phyloP scores from a whole-genome alignment of 2,113 vertebrate genomes.

The Cyanistes caeruleus region DNA sequence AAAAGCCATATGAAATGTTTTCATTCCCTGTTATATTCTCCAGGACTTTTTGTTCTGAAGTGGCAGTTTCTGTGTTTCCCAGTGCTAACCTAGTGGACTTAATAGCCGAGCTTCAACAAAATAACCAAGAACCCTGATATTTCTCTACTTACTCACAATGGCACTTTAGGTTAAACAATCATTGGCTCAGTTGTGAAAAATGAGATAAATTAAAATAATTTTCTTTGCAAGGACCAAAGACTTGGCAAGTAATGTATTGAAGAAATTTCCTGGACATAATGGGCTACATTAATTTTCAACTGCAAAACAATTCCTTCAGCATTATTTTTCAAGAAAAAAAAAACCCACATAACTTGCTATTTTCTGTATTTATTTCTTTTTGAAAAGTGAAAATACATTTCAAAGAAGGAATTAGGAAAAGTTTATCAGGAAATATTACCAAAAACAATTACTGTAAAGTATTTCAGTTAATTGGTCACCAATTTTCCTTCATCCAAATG shows the following conservation, averaged over 20 bases:
- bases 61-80: slow-evolving; percentile 54
- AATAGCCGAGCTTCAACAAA: slow-evolving; percentile 66
- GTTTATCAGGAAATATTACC: not conserved
- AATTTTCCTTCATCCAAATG: slow-evolving; percentile 26
- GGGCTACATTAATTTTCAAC: slow-evolving; percentile 83
- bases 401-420: slow-evolving; percentile 64
- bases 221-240: slow-evolving; percentile 72
- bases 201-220: slow-evolving; percentile 85
- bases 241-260: slow-evolving; percentile 82
- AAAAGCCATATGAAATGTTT: not conserved
- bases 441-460: slow-evolving; percentile 35
- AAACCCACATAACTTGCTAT: not conserved
- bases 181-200: slow-evolving; percentile 81
- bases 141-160: slow-evolving; percentile 76
- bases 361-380: slow-evolving; percentile 67
- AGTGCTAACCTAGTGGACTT: slow-evolving; percentile 25
- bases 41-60: slow-evolving; percentile 25
- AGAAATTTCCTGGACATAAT: slow-evolving; percentile 81
- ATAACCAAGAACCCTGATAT: slow-evolving; percentile 69
- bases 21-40: not conserved
- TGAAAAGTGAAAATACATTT: slow-evolving; percentile 65
- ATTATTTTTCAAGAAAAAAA: slow-evolving; percentile 75
- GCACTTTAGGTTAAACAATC: slow-evolving; percentile 83
- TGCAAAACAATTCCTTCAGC: slow-evolving; percentile 78
- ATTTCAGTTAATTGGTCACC: slow-evolving; percentile 49